Evolutionary conservation across 2,888 invertebrate species (phyloP).

Genomic region (Zonitis immaculata): DNA sequence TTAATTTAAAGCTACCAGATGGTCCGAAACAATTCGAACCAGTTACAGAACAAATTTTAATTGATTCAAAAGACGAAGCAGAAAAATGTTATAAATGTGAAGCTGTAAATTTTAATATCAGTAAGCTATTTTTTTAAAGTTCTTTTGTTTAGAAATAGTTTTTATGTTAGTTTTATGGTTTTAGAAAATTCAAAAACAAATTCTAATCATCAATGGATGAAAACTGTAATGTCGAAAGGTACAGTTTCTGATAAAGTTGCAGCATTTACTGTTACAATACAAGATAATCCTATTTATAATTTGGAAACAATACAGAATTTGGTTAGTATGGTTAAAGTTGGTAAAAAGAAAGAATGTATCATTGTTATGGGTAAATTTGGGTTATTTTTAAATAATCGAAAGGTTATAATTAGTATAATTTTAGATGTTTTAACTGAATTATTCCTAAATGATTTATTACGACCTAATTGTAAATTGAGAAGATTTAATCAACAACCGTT

Average conservation of each 20-base stretch:
- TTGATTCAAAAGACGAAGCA: slow-evolving; percentile 60
- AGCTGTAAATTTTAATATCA: slow-evolving; percentile 58
- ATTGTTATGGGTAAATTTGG: slow-evolving; percentile 57
- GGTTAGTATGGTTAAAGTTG: slow-evolving; percentile 71
- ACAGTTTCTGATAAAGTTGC: slow-evolving; percentile 83
- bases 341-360: slow-evolving; percentile 68
- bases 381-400: slow-evolving; percentile 2
- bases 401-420: slow-evolving; percentile 28
- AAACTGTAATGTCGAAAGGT: slow-evolving; percentile 72
- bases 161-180: slow-evolving; percentile 20
- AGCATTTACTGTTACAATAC: slow-evolving; percentile 73
- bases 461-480: slow-evolving; percentile 61
- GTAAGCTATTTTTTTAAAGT: slow-evolving; percentile 48
- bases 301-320: slow-evolving; percentile 65
- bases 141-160: slow-evolving; percentile 2
- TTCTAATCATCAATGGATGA: slow-evolving; percentile 71
- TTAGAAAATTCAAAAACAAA: slow-evolving; percentile 55
- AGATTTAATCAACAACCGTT: slow-evolving; percentile 64
- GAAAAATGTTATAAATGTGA: slow-evolving; percentile 63
- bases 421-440: slow-evolving; percentile 74
- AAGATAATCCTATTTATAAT: slow-evolving; percentile 80
- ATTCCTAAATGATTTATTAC: slow-evolving; percentile 65
- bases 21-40: slow-evolving; percentile 49
- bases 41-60: slow-evolving; percentile 53
- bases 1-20: slow-evolving; percentile 49